Conservation (phyloP, 2,888 invertebrate genomes). For the Drosophila flavopinicola region DNA sequence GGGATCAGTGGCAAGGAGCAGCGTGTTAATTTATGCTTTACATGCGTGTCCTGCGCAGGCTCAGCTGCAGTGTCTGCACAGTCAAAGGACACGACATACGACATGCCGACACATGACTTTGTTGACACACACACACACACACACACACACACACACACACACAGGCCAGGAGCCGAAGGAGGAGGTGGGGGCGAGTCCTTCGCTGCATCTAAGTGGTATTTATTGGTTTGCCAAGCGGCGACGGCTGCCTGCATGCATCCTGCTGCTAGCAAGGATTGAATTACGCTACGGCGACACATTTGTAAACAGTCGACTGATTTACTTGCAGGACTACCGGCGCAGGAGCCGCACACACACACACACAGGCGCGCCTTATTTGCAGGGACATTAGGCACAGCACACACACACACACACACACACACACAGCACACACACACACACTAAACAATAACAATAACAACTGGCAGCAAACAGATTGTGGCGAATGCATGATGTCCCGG, state of each 20-base stretch:
- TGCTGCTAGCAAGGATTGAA: slow-evolving; percentile 69
- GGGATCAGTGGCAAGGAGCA: slow-evolving; percentile 28
- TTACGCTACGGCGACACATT: slow-evolving; percentile 78
- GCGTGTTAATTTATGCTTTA: slow-evolving; percentile 65
- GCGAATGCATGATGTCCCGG: slow-evolving; percentile 6
- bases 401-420: slow-evolving; percentile 1
- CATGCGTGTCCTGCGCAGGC: slow-evolving; percentile 65
- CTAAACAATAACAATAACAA: slow-evolving; percentile 43
- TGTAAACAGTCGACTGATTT: slow-evolving; percentile 75
- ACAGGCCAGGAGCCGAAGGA: slow-evolving; percentile 23
- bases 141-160: slow-evolving; percentile 50
- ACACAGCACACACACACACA: background rate
- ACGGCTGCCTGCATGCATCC: slow-evolving; percentile 74
- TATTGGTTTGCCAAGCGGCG: slow-evolving; percentile 77
- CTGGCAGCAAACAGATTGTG: slow-evolving; percentile 39
- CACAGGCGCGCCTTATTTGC: slow-evolving; percentile 74
- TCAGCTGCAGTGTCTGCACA: slow-evolving; percentile 61
- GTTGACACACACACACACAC: slow-evolving; percentile 71
- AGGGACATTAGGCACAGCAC: slow-evolving; percentile 53
- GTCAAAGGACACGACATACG: slow-evolving; percentile 74
- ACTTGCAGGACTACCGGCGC: slow-evolving; percentile 60
- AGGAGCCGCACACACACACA: slow-evolving; percentile 62
- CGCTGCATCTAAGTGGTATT: slow-evolving; percentile 72
- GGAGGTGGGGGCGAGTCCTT: slow-evolving; percentile 34
- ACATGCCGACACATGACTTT: slow-evolving; percentile 79